A percentile compares a stretch with the other conserved stretches of the same genome.
Conservation (phyloP, 2,888 invertebrate species). For the Galerucella pusilla region DNA sequence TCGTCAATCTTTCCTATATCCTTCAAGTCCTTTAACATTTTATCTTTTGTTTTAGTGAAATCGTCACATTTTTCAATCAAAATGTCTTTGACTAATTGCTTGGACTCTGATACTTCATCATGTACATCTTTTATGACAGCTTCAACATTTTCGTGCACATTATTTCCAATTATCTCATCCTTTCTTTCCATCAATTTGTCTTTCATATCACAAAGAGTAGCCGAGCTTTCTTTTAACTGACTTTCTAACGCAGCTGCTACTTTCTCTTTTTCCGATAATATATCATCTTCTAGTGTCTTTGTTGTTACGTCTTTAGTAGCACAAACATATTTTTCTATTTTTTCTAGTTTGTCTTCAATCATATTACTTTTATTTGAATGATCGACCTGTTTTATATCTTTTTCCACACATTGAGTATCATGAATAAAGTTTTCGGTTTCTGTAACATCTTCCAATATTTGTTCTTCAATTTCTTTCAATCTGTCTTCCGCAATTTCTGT, state of each 20-base stretch:
- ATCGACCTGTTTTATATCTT: not conserved
- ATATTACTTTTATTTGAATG: not conserved
- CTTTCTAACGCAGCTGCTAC: not conserved
- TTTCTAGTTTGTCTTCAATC: not conserved
- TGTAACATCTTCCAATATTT: not conserved
- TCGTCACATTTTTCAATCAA: slow-evolving; percentile 1
- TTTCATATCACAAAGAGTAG: not conserved
- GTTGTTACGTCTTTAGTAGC: not conserved
- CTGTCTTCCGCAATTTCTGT: not conserved
- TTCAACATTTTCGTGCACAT: not conserved
- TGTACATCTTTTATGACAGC: not conserved
- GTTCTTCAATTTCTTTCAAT: not conserved
- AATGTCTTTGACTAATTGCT: slow-evolving; percentile 3
- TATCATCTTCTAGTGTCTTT: not conserved
- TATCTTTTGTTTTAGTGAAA: not conserved
- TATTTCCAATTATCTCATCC: not conserved
- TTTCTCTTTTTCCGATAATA: not conserved
- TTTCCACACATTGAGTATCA: not conserved
- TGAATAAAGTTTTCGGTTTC: not conserved
- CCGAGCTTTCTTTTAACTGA: not conserved
- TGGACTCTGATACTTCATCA: not conserved
- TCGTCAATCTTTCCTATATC: slow-evolving; percentile 1
- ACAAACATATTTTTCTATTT: too few relatives aligned
- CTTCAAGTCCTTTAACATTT: not conserved
- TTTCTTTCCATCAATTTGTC: slow-evolving; percentile 4